Evolutionary conservation across 2,888 invertebrate genomes (phyloP), one percentile per base, ranked within the genome.

Genomic region (Invenusta paracnida): DNA sequence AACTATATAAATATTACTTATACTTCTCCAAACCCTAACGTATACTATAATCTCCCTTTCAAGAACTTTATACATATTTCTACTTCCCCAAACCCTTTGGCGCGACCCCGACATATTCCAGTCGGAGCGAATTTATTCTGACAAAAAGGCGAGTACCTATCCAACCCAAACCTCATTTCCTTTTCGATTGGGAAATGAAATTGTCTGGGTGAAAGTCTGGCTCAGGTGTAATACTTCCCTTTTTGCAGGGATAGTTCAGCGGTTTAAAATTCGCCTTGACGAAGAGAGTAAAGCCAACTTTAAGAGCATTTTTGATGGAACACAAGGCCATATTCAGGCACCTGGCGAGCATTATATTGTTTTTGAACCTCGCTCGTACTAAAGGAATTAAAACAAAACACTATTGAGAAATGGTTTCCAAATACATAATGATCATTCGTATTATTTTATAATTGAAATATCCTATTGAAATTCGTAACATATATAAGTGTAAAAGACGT

Each of bases 201-300:
- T 30, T 86, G 86, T 82, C 28, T 87, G 48, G 86, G 86, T 5
- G 86, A 86, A 31, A 30, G 28, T 79, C 66, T 86, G n/a, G 86
- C 86, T 23, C 79, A 86, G 27, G 27, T 84, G 67, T 86, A 86
- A 29, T 66, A 30, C 27, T 86, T 86, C 86, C 73, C 82, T 86
- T 30, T 86, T 86, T 31, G 86, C 86, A 29, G 86, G 86, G 23
- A 82, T 86, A 23, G 23, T 86, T 23, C 86, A 48, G 27, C 67
- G 67, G 23, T 86, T 83, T 66, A 25, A 67, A 27, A 23, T 84
- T 25, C 66, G 67, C 28, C 67, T 84, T 13, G 84, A 84, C 1
- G 84, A 84, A 81, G 67, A 67, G 23, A 67, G 28, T 27, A 28
- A 28, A 5, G 2, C 25, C 1, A 48, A 1, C 66, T 28, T 28